Evolutionary conservation across 2,797 vertebrate species (phyloP).

Genomic region (Karalla daura): DNA sequence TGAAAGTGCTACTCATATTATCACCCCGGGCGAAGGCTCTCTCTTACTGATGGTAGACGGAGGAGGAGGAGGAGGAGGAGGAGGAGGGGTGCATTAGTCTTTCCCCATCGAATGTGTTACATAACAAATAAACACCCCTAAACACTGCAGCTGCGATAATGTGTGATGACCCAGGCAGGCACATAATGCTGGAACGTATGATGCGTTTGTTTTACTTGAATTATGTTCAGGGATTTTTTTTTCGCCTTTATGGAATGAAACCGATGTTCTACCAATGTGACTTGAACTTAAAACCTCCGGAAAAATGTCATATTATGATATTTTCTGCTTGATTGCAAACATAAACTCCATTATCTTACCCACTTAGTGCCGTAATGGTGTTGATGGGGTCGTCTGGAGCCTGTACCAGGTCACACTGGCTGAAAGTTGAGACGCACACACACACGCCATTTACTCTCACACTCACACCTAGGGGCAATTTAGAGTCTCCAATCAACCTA

Average conservation of each 20-base stretch:
- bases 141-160: slow-evolving; percentile 14
- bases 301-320: background rate
- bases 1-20: slow-evolving; percentile 61
- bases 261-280: background rate
- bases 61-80: slow-evolving; percentile 23
- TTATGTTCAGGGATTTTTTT: background rate
- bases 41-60: slow-evolving; percentile 40
- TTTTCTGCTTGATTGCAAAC: background rate
- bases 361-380: no score
- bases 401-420: no score
- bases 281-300: background rate
- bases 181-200: slow-evolving; percentile 12
- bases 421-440: no score
- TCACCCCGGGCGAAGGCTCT: slow-evolving; percentile 49
- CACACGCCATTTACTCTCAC: no score
- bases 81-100: slow-evolving; percentile 23
- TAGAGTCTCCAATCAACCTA: no score
- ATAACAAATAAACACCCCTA: slow-evolving; percentile 26
- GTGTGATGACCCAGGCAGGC: slow-evolving; percentile 11
- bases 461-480: no score
- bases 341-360: no score
- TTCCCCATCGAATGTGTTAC: slow-evolving; percentile 20
- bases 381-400: no score
- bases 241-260: no score
- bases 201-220: background rate